A percentile compares a stretch with the other conserved stretches of the same genome.
Conservation (phyloP, 2,797 vertebrate species). For the Bradypus variegatus region DNA sequence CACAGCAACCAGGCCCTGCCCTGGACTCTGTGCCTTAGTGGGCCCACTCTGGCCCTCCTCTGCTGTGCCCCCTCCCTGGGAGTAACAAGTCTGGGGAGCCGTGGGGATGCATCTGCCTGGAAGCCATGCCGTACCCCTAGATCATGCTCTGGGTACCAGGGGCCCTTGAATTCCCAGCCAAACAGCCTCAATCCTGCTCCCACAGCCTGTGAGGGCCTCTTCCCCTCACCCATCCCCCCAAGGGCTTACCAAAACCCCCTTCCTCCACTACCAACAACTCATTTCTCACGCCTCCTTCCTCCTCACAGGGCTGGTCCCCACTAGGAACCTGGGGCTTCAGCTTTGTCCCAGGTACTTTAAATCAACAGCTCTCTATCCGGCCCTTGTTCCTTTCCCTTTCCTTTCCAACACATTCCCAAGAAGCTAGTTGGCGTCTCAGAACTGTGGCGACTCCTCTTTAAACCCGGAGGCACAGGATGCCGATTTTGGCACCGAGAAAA, state of each 20-base stretch:
- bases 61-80: neutral
- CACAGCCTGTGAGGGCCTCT: neutral
- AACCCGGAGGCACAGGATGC: neutral
- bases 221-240: neutral
- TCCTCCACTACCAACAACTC: neutral
- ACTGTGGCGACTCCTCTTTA: neutral
- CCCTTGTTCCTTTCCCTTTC: neutral
- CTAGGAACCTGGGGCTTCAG: neutral
- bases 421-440: neutral
- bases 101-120: neutral
- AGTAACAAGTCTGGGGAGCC: neutral
- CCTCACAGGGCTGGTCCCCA: neutral
- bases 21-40: neutral
- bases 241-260: neutral
- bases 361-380: neutral
- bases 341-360: neutral
- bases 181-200: neutral
- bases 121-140: neutral
- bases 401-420: neutral
- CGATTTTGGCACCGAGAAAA: neutral
- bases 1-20: neutral
- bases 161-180: neutral
- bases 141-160: neutral
- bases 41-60: neutral
- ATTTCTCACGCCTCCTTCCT: neutral